Evolutionary conservation across 2,888 invertebrate species (phyloP).

Genomic region (Acleris cristana): DNA sequence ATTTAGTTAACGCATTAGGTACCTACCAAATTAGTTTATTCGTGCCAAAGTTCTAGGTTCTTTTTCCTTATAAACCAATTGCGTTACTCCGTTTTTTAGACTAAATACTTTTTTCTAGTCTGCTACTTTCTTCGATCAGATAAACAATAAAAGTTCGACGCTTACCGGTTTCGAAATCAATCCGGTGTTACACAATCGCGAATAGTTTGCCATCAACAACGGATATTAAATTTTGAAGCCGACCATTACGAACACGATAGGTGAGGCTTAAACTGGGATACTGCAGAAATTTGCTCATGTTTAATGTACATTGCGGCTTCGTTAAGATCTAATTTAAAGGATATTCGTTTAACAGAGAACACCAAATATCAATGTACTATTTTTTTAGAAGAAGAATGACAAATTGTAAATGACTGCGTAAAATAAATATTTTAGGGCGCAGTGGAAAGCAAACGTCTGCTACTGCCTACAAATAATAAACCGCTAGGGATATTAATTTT

Average conservation of each 20-base stretch:
- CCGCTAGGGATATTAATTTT: not conserved
- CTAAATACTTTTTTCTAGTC: not conserved
- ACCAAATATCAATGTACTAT: no score
- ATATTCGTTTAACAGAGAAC: no score
- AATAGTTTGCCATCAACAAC: slow-evolving; percentile 9
- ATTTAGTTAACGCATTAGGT: no score
- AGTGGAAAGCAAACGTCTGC: not conserved
- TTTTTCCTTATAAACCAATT: not conserved
- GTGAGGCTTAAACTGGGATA: not conserved
- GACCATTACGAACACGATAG: slow-evolving; percentile 14
- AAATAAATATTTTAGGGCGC: not conserved
- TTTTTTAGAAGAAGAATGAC: no score
- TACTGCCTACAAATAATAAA: not conserved
- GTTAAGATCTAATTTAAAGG: no score
- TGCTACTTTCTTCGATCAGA: slow-evolving; percentile 22
- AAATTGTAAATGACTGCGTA: no score
- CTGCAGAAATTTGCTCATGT: not conserved
- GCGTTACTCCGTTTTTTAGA: not conserved
- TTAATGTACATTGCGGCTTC: not conserved
- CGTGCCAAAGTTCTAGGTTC: no score
- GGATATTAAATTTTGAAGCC: slow-evolving; percentile 1
- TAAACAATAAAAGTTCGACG: slow-evolving; percentile 26
- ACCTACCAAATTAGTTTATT: no score
- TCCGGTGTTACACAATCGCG: slow-evolving; percentile 19
- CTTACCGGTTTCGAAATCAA: slow-evolving; percentile 8